Base-by-base conservation (phyloP, 2,113 vertebrate genomes). In the Hipposideros armiger region DNA sequence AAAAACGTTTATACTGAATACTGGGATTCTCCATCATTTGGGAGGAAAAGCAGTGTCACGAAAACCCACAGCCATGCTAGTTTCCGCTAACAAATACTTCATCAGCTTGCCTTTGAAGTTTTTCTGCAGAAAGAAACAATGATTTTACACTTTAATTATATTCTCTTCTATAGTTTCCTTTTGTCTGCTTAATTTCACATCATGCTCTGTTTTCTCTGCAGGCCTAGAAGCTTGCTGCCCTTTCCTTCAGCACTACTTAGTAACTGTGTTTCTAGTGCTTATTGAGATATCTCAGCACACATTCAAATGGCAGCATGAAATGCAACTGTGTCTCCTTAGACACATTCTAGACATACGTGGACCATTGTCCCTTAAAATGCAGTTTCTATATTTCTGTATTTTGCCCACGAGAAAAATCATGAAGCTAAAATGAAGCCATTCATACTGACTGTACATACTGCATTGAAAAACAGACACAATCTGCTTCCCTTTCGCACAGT, bases 51-150 rank as follows among this genome's bases (percentile, higher is more conserved):
- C 67, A 0, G 0, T 36, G 60, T 76, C 76, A 52, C 20, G 36
- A 64, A 83, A 6, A 74, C 13, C 36, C 94, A 92, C 0, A 88
- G 36, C 67, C 20, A 83, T 20, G 11, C 45, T 42, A 86, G 84
- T 87, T 42, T 40, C 40, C 1, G 92, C 73, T 92, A 80, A 72
- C 4, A 81, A 70, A 81, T 8, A 73, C 97, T 92, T 80, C 60
- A 86, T 30, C 40, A 36, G 47, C 80, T 36, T 89, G 14, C 14
- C 36, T 91, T 81, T 14, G 22, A 16, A 74, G 83, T 47, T 87
- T 62, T 70, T 14, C 28, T 56, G 56, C 8, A 94, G 11, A 22
- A 83, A 95, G 11, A 22, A 83, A 62, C 3, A 22, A 40, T 80
- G 69, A 70, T 64, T 69, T 32, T 74, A 52, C 22, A 73, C 72